Conservation (phyloP, 2,888 invertebrate genomes). For the Blera fallax region DNA sequence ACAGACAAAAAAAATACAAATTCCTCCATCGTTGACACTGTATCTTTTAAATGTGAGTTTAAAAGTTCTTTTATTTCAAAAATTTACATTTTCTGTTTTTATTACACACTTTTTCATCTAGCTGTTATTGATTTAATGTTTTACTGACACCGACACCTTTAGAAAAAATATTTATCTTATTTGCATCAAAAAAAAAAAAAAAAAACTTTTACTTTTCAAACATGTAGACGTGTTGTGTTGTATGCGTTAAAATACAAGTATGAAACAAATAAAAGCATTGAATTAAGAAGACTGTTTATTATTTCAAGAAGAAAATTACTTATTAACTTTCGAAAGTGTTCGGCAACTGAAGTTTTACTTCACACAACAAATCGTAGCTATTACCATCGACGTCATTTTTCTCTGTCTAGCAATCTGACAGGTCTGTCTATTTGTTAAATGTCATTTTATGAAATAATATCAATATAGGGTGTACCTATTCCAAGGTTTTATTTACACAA, state of each 20-base stretch:
- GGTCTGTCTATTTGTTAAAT: background rate
- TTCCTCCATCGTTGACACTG: too few species aligned
- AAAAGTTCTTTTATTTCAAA: too few species aligned
- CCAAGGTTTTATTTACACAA: background rate
- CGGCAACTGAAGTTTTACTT: background rate
- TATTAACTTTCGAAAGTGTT: background rate
- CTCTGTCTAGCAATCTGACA: background rate
- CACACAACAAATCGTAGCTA: too few species aligned
- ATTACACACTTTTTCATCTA: too few species aligned
- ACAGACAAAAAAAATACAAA: too few species aligned
- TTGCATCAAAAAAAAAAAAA: background rate
- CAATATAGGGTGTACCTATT: background rate
- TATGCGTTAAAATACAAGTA: background rate
- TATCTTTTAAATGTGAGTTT: too few species aligned
- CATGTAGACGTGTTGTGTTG: too few species aligned
- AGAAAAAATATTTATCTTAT: too few species aligned
- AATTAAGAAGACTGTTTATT: background rate
- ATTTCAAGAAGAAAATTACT: background rate
- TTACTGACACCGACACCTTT: too few species aligned
- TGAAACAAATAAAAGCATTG: background rate
- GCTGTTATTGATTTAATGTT: too few species aligned
- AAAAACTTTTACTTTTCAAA: slow-evolving; percentile 18
- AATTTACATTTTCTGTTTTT: too few species aligned
- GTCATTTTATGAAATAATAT: background rate
- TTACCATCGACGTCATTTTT: background rate